Base-by-base conservation (phyloP, 1,140 invertebrate genomes). In the Psilanteris sp. region DNA sequence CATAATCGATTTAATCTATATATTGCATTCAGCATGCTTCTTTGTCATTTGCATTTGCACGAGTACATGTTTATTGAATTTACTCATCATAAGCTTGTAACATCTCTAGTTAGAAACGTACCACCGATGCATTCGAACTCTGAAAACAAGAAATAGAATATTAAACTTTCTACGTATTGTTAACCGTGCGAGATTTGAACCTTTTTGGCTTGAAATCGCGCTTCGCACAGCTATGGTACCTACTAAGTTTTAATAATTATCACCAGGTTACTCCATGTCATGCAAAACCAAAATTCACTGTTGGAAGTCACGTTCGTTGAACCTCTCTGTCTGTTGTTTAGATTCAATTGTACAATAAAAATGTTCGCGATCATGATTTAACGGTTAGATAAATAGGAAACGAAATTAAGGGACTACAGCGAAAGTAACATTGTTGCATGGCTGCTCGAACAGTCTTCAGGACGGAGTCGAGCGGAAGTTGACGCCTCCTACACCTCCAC, bases 381-480 rank as follows among this genome's bases (percentile, higher is more conserved):
- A 26, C 27, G 27, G 29, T 52, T 43, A 54, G 36, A 20, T 14
- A n/a, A 34, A 26, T 3, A 27, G 24, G 2, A 29, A 7, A 4
- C 5, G 27, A 20, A n/a, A 37, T 2, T 9, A 8, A 1, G 18
- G 24, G 7, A 37, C 31, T 64, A 76, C 64, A 48, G 34, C 10
- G 9, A 29, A 82, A 79, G 75, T 67, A 44, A 5, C 20, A 31
- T 67, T 68, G 62, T 72, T 77, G 39, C 54, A 77, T 79, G 64
- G 73, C 72, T 79, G 62, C 64, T 79, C 76, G 64, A 71, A 71
- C 85, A 90, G 89, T 88, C 84, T 89, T 84, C 88, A 88, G 82
- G 89, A 90, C 82, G 85, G 88, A 86, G 83, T 89, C 83, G 87
- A 87, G 85, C 87, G 85, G 79, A 89, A 89, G 84, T 85, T 90